Percentiles rank a stretch among this genome's conserved stretches.
These are phyloP conservation scores for Malurus elegans DNA, from an alignment of 2,113 vertebrate genomes.

Conservation along the genomic window DNA sequence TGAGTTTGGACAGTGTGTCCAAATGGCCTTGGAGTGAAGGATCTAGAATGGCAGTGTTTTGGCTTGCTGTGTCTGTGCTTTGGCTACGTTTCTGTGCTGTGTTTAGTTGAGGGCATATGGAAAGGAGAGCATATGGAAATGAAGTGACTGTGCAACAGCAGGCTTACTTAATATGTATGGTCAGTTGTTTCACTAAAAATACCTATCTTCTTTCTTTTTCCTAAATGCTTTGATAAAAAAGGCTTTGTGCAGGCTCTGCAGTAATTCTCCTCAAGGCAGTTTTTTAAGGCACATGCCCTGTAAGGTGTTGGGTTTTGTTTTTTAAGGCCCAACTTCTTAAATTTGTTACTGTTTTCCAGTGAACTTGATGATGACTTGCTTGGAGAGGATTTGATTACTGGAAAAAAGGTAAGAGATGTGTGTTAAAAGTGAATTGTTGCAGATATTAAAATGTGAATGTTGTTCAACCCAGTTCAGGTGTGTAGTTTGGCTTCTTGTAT, in stretches of 20 bases:
- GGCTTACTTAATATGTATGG: not conserved
- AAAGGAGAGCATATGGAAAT: not conserved
- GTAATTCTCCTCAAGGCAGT: not conserved
- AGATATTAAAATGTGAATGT: not conserved
- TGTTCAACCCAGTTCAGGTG: not conserved
- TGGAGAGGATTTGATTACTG: slow-evolving; percentile 88
- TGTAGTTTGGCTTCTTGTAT: not conserved
- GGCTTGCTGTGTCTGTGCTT: not conserved
- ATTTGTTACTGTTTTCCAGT: slow-evolving; percentile 70
- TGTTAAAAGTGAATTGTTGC: not conserved
- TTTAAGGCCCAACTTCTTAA: not conserved
- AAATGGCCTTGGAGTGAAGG: not conserved
- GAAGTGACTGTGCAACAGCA: not conserved
- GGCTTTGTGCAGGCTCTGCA: not conserved
- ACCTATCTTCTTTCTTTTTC: not conserved
- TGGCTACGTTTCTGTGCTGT: not conserved
- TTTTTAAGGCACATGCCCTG: not conserved
- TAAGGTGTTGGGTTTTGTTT: not conserved
- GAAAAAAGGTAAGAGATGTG: slow-evolving; percentile 87
- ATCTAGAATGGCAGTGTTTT: not conserved
- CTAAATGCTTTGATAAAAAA: not conserved
- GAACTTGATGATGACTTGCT: slow-evolving; percentile 95
- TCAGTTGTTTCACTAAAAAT: not conserved
- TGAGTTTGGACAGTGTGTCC: not conserved
- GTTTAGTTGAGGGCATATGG: not conserved